Conservation (phyloP, 2,888 invertebrate species). For the Tinea semifulvella region DNA sequence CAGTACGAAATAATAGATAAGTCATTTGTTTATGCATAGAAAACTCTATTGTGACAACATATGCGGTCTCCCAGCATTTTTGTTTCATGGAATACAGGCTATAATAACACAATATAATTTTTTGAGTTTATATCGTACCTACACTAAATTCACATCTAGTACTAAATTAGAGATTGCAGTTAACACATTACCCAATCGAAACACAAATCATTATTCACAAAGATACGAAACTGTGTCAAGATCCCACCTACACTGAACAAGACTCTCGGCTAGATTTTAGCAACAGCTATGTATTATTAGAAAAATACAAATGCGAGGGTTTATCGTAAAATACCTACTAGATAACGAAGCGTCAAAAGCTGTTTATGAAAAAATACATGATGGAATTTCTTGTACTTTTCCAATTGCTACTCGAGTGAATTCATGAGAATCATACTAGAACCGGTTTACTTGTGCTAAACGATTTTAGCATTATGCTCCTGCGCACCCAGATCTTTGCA, state of each 20-base stretch:
- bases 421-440: no score
- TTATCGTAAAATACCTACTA: background rate
- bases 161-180: conserved; percentile 17
- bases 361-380: no score
- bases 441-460: no score
- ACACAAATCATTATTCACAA: conserved; percentile 51
- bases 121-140: background rate
- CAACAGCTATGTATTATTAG: background rate
- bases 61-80: background rate
- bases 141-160: background rate
- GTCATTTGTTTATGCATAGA: background rate
- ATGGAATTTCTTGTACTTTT: no score
- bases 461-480: conserved; percentile 27
- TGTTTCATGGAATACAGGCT: background rate
- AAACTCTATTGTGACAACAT: background rate
- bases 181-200: conserved; percentile 45
- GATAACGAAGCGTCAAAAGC: no score
- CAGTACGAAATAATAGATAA: conserved; percentile 41
- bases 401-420: no score
- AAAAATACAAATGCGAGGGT: background rate
- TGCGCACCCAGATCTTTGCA: conserved; percentile 43
- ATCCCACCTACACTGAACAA: conserved; percentile 35
- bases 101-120: background rate
- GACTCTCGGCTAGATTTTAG: conserved; percentile 9
- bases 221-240: conserved; percentile 49